A percentile compares a stretch with the other conserved stretches of the same genome.
Evolutionary conservation across 2,797 vertebrate genomes (phyloP).

Genomic region (Enteromius thamalakanensis): DNA sequence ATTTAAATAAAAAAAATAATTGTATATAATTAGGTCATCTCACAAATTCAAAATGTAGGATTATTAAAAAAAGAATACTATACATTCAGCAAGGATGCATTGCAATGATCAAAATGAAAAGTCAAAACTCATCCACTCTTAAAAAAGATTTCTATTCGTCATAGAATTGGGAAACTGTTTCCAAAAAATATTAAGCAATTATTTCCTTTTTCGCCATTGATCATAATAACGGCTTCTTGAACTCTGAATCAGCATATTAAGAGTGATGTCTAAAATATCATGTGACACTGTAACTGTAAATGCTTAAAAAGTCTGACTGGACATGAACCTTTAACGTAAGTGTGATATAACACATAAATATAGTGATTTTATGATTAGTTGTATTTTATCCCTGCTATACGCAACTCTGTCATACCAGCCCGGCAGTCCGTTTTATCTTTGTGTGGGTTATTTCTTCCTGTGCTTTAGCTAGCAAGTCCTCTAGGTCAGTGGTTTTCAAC

Average conservation of each 20-base stretch:
- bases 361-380: neutral
- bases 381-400: neutral
- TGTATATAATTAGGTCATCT: neutral
- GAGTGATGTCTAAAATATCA: neutral
- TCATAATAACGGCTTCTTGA: neutral
- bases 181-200: neutral
- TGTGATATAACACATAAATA: neutral
- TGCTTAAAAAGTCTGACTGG: neutral
- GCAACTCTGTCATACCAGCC: neutral
- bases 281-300: neutral
- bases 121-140: neutral
- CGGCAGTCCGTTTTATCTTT: neutral
- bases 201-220: neutral
- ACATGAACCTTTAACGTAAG: neutral
- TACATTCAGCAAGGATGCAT: neutral
- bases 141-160: neutral
- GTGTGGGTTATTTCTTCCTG: constrained; percentile 1
- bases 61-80: neutral
- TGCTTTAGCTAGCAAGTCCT: neutral
- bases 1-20: neutral
- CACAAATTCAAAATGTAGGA: neutral
- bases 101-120: neutral
- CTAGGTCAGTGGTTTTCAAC: neutral
- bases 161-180: neutral
- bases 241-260: neutral